phyloP scores from a whole-genome alignment of 2,797 vertebrate species.

The Acridotheres tristis region DNA sequence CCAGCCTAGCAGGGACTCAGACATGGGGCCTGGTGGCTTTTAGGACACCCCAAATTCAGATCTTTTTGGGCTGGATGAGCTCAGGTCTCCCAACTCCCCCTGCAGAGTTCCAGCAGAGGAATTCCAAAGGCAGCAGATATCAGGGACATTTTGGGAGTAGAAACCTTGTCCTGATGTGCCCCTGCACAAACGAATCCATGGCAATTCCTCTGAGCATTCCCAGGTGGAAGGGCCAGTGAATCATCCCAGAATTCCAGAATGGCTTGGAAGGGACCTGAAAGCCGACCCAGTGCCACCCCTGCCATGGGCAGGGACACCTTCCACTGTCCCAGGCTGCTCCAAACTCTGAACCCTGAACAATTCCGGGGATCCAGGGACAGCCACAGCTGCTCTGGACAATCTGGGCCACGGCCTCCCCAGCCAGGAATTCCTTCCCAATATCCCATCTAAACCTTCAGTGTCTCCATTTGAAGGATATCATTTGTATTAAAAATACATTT shows the following conservation, averaged over 20 bases:
- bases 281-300: neutral
- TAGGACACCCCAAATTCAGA: neutral
- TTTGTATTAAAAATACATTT: neutral
- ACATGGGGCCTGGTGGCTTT: no score
- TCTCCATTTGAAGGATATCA: neutral
- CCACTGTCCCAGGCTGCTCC: neutral
- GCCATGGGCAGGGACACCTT: neutral
- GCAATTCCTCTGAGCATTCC: neutral
- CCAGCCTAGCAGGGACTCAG: neutral
- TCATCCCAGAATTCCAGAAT: neutral
- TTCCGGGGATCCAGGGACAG: neutral
- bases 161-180: neutral
- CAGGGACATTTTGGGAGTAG: neutral
- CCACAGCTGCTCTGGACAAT: neutral
- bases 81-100: neutral
- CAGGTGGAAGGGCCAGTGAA: neutral
- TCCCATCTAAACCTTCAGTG: neutral
- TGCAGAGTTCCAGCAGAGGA: neutral
- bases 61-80: neutral
- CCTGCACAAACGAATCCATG: neutral
- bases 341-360: neutral
- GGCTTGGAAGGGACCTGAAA: neutral
- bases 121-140: neutral
- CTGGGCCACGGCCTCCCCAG: neutral
- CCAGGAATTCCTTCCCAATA: neutral